phyloP scores from a whole-genome alignment of 2,797 vertebrate species.

The Acanthornis magna region DNA sequence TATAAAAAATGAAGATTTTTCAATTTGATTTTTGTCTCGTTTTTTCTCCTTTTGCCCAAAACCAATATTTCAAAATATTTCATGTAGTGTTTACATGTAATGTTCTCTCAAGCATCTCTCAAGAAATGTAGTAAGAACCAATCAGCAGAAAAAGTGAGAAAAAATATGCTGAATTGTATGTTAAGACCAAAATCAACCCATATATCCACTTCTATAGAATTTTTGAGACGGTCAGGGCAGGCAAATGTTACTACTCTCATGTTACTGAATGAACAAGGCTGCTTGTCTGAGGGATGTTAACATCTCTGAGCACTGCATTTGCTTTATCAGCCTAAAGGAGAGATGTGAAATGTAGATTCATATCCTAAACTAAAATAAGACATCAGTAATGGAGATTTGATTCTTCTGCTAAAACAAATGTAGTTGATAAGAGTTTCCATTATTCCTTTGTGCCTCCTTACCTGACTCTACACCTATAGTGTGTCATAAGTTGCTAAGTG shows the following conservation, averaged over 20 bases:
- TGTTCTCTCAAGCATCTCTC: neutral
- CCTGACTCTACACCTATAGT: neutral
- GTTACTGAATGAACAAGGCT: neutral
- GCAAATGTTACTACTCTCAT: neutral
- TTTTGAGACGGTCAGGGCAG: neutral
- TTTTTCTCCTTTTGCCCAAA: neutral
- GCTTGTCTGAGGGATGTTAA: neutral
- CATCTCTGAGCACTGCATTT: neutral
- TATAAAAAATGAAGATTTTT: neutral
- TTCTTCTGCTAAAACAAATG: neutral
- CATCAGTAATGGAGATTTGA: neutral
- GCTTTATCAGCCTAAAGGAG: neutral
- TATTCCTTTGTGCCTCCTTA: neutral
- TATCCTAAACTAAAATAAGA: neutral
- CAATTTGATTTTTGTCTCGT: neutral
- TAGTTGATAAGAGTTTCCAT: constrained; percentile 6
- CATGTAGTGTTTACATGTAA: neutral
- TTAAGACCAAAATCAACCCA: neutral
- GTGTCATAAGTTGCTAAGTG: neutral
- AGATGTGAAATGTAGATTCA: neutral
- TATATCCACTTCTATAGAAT: neutral
- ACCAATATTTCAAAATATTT: neutral
- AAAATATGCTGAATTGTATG: neutral
- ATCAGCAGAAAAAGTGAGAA: neutral
- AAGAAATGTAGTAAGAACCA: neutral